A percentile compares a stretch with the other conserved stretches of the same genome.
Evolutionary conservation across 2,888 invertebrate species (phyloP).

Genomic region (Villa cingulata): DNA sequence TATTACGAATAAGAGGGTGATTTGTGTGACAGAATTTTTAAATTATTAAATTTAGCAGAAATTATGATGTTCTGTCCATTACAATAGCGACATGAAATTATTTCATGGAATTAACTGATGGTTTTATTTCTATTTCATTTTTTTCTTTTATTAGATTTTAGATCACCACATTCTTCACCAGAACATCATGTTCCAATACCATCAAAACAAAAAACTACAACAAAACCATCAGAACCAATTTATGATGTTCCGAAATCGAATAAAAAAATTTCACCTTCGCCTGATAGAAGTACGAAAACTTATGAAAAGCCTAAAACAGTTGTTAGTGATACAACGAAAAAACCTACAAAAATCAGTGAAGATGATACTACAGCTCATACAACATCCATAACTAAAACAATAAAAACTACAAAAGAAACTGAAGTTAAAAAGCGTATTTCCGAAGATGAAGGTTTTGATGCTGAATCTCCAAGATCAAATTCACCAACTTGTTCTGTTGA

Average conservation of each 20-base stretch:
- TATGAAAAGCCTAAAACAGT: not conserved
- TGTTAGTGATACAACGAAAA: not conserved
- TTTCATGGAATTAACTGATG: too few relatives aligned
- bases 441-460: constrained; percentile 19
- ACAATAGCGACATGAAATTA: too few relatives aligned
- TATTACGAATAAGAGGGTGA: too few relatives aligned
- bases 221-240: not conserved
- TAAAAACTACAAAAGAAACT: not conserved
- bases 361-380: too few relatives aligned
- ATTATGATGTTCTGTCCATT: too few relatives aligned
- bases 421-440: constrained; percentile 3
- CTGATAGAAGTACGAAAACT: not conserved
- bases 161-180: constrained; percentile 8
- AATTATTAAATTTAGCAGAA: too few relatives aligned
- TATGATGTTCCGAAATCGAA: constrained; percentile 1
- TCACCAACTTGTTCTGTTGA: constrained; percentile 44
- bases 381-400: too few relatives aligned
- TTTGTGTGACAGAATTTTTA: too few relatives aligned
- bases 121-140: too few relatives aligned
- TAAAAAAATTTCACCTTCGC: constrained; percentile 1
- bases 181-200: constrained; percentile 7
- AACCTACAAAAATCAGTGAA: not conserved
- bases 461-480: constrained; percentile 23
- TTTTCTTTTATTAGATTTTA: constrained; percentile 8
- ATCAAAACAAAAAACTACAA: not conserved